These are phyloP conservation scores for Vultur gryphus DNA, from an alignment of 2,797 vertebrate species.

Conservation along the genomic window DNA sequence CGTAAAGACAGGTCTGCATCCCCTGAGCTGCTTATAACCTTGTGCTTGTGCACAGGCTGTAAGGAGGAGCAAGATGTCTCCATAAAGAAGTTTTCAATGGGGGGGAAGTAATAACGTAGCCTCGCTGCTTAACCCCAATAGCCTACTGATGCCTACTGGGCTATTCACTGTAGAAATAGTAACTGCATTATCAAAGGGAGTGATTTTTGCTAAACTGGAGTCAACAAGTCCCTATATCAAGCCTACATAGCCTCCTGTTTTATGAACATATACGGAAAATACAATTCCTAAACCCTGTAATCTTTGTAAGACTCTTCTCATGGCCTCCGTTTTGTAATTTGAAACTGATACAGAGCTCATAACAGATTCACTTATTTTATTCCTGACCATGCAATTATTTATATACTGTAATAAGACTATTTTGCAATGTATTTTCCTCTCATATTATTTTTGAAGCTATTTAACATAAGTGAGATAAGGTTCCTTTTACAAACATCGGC, in stretches of 20 bases:
- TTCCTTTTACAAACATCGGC: conserved; percentile 26
- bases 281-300: neutral
- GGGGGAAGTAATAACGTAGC: accelerated
- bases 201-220: accelerated
- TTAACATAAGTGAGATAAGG: conserved; percentile 22
- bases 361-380: neutral
- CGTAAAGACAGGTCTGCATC: accelerated
- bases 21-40: neutral
- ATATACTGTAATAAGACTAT: neutral
- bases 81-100: neutral
- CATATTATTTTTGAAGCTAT: neutral
- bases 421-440: neutral
- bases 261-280: neutral
- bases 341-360: neutral
- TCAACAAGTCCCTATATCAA: neutral
- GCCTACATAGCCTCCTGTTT: accelerated
- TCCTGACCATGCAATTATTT: neutral
- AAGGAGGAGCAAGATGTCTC: no score
- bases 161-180: neutral
- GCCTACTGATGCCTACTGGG: neutral
- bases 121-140: accelerated
- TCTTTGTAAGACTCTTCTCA: neutral
- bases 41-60: no score
- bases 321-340: neutral
- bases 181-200: neutral